Base-by-base conservation (phyloP, 2,888 invertebrate genomes). In the Brenthis hecate region DNA sequence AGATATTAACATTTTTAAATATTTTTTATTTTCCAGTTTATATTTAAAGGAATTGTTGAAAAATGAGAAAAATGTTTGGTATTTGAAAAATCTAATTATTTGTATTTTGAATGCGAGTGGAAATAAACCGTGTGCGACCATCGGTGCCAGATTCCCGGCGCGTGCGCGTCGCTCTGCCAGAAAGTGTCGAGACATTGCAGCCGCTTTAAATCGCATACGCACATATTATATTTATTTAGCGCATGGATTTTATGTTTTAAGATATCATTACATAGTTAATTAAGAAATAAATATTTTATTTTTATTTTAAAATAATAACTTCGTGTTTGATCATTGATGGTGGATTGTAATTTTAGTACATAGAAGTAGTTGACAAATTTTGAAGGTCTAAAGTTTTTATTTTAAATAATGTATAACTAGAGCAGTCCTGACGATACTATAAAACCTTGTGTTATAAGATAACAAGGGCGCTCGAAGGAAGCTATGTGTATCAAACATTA, bases 81-180 rank as follows among this genome's bases (percentile, higher is more conserved):
- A 89, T 89, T 86, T 81, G 78, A 84, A 86, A 86, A 87, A 88
- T 89, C 73, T 83, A 80, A 86, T 87, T 85, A 87, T 88, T 86
- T 82, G 81, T 80, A 81, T 83, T 85, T 83, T 79, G 75, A 79
- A 77, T 56, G 83, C 80, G 78, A 74, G 81, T 80, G 80, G 83
- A 89, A 90, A 89, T 90, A 88, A 88, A 85, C 82, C 82, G 78
- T 78, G 78, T 80, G 80, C 75, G 82, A 80, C 76, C 78, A 78
- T 72, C 71, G 74, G 79, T 87, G 86, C 87, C 88, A 88, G 88
- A 78, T 77, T 70, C 71, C 66, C 66, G 70, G 75, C 77, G 74
- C 72, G 70, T 71, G 72, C 73, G 75, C 75, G 66, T 74, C 72
- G 63, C 70, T 61, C 66, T 61, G 67, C 74, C 73, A 70, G 71